Evolutionary conservation across 1,140 invertebrate species (phyloP), one percentile per base, ranked within the genome.

Genomic region (Pseudomyrmex concolor): DNA sequence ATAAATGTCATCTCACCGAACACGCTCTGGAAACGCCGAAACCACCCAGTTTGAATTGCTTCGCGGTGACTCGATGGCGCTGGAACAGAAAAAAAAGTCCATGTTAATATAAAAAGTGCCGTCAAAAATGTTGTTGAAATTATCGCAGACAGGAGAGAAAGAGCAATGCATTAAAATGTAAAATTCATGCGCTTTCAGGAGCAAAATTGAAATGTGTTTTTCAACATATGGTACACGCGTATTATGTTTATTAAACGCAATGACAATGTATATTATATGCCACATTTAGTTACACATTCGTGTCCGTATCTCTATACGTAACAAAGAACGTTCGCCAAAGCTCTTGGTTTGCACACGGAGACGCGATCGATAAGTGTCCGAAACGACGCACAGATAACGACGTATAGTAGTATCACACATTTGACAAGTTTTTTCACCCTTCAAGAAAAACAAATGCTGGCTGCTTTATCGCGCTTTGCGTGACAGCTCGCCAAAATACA

Each of bases 1-100:
- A 80, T 80, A 80, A 80, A 57, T 48, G 43, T 78, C 64, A 17
- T 70, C 76, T 80, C 54, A 80, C 76, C 76, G n/a, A 70, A 50
- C 3, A 43, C 43, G 54, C 43, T 48, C 34, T 68, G 76, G 63
- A 78, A 68, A 68, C 54, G 64, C 45, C 9, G 64, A 22, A 68
- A 70, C 5, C 34, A 34, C 68, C 55, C 76, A 48, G 43, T 17
- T 59, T 70, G 34, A 64, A 25, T 51, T 59, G 76, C 64, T 68
- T 68, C 34, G 64, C 43, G 19, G 15, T 78, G 51, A 45, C 19
- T 78, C 76, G 76, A 19, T 57, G 64, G 43, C 15, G 43, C 76
- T 78, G 76, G 12, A 64, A 57, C 25, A 77, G 63, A 50, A 67
- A 55, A 13, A 25, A 9, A 10, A 55, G 1, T 78, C 12, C 34